phyloP scores from a whole-genome alignment of 1,140 invertebrate genomes.

The Neodiprion lecontei region DNA sequence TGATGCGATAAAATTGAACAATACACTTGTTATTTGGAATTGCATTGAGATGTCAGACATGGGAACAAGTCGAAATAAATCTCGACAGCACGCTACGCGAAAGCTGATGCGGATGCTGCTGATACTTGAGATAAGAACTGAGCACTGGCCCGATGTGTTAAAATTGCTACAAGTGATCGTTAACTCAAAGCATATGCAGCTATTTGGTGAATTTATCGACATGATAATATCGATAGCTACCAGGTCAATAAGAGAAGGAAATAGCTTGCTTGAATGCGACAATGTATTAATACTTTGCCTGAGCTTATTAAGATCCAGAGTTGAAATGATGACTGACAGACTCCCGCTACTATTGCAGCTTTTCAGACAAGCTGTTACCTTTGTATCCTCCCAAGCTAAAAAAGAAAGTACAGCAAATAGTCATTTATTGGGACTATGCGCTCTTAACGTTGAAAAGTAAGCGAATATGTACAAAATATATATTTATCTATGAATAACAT shows the following conservation, averaged over 20 bases:
- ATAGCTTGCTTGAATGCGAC: constrained; percentile 16
- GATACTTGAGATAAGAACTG: background rate
- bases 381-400: constrained; percentile 9
- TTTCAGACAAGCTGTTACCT: constrained; percentile 18
- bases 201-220: constrained; percentile 20
- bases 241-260: constrained; percentile 15
- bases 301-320: constrained; percentile 24
- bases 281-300: constrained; percentile 21
- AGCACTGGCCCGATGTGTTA: constrained; percentile 12
- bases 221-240: constrained; percentile 20
- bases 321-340: constrained; percentile 23
- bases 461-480: background rate
- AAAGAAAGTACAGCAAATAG: background rate
- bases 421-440: constrained; percentile 20
- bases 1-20: background rate
- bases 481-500: constrained; percentile 8
- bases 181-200: constrained; percentile 25
- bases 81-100: background rate
- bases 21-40: background rate
- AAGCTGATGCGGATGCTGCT: background rate
- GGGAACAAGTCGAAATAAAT: background rate
- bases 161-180: constrained; percentile 17
- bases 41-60: background rate
- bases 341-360: constrained; percentile 20
- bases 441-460: constrained; percentile 29